Conservation (phyloP, 1,140 invertebrate genomes). For the Drosophila micromelanica region DNA sequence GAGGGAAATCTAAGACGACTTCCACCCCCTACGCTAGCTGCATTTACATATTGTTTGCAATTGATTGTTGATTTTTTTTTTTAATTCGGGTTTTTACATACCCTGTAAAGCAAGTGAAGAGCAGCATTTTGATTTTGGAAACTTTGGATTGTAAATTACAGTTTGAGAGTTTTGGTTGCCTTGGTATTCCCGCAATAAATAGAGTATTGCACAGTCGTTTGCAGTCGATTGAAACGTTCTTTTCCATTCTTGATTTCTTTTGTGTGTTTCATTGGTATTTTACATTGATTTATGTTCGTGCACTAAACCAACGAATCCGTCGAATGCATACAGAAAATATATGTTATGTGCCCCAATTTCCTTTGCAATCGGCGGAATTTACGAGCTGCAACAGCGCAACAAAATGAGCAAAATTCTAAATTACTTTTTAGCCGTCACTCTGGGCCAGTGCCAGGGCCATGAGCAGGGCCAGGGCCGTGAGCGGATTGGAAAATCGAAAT, state of each 20-base stretch:
- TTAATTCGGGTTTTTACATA: too few species aligned
- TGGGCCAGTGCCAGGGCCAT: conserved; percentile 2
- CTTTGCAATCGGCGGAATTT: conserved; percentile 50
- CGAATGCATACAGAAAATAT: conserved; percentile 56
- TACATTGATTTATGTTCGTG: conserved; percentile 48
- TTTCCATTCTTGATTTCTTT: not conserved
- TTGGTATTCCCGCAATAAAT: too few species aligned
- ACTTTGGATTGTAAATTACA: too few species aligned
- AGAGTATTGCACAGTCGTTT: too few species aligned
- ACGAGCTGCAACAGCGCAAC: conserved; percentile 35
- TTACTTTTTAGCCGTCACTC: conserved; percentile 53
- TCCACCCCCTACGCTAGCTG: conserved; percentile 17
- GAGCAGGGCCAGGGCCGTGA: conserved; percentile 8
- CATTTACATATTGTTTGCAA: conserved; percentile 18
- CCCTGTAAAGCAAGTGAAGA: too few species aligned
- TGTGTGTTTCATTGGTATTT: conserved; percentile 12
- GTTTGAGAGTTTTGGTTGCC: too few species aligned
- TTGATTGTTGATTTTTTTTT: conserved; percentile 7
- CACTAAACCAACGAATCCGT: conserved; percentile 59
- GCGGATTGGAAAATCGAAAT: conserved; percentile 67
- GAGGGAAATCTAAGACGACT: not conserved
- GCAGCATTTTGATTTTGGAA: too few species aligned
- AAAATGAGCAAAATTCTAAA: conserved; percentile 66
- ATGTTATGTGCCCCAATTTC: conserved; percentile 54
- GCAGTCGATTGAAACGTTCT: not conserved